Conservation (phyloP, 2,113 vertebrate genomes). For the Sinocyclocheilus rhinocerous region DNA sequence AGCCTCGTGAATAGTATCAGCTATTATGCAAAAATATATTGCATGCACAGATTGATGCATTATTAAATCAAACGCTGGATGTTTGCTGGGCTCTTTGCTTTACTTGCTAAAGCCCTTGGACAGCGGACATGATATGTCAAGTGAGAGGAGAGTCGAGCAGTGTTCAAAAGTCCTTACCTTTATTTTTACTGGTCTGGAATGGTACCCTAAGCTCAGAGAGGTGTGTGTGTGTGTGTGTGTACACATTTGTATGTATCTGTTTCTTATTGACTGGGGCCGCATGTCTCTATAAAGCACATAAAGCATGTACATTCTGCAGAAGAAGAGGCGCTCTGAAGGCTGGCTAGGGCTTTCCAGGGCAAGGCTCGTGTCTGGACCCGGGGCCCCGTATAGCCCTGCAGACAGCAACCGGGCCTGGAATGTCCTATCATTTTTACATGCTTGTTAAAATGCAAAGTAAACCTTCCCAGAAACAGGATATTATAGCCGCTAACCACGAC, state of each 20-base stretch:
- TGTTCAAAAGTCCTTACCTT: slow-evolving; percentile 42
- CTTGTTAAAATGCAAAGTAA: slow-evolving; percentile 78
- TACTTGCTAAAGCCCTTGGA: slow-evolving; percentile 50
- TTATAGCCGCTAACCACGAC: slow-evolving; percentile 73
- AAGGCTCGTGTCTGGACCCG: slow-evolving; percentile 10
- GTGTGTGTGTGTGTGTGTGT: slow-evolving; percentile 22
- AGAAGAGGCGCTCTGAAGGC: not conserved
- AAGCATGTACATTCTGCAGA: slow-evolving; percentile 25
- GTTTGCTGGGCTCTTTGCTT: slow-evolving; percentile 52
- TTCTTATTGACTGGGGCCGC: slow-evolving; percentile 35
- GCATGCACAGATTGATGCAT: not conserved
- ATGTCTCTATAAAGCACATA: slow-evolving; percentile 28
- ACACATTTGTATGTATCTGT: slow-evolving; percentile 24
- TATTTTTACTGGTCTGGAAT: slow-evolving; percentile 46
- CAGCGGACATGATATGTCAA: slow-evolving; percentile 46
- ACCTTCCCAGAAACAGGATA: slow-evolving; percentile 78
- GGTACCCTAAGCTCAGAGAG: slow-evolving; percentile 44
- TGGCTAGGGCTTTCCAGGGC: slow-evolving; percentile 6
- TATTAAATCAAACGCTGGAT: slow-evolving; percentile 25
- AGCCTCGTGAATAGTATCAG: not conserved
- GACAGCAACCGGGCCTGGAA: slow-evolving; percentile 75
- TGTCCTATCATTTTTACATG: slow-evolving; percentile 74
- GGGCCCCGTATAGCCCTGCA: slow-evolving; percentile 61
- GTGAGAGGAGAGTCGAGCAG: slow-evolving; percentile 1
- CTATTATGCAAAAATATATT: not conserved